Percentiles rank a stretch among this genome's conserved stretches.
phyloP scores from a whole-genome alignment of 2,113 vertebrate species.

The Polypterus bichir region DNA sequence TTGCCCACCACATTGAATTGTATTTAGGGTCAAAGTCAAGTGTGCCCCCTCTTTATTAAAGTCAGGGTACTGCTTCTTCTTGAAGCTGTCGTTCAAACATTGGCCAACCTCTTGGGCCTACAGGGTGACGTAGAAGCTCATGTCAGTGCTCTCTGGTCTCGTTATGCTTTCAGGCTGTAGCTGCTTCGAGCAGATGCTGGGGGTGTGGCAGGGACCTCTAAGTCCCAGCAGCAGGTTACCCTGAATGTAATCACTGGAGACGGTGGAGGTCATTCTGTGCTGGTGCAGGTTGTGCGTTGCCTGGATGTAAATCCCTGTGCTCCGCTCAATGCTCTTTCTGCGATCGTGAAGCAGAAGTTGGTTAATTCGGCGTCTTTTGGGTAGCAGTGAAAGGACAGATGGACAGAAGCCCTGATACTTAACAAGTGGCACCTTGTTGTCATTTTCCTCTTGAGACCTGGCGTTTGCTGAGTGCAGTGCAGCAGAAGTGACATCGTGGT shows the following conservation, averaged over 20 bases:
- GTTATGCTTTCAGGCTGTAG: neutral
- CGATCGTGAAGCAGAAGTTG: neutral
- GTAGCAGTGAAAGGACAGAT: neutral
- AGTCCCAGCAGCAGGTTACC: neutral
- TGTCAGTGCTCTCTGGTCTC: neutral
- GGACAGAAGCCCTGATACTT: too few relatives aligned
- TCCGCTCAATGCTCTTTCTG: neutral
- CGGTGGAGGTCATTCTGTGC: neutral
- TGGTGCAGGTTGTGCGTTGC: neutral
- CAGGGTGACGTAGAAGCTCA: conserved; percentile 3
- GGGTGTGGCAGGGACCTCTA: neutral
- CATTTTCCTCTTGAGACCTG: too few relatives aligned
- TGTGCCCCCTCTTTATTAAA: too few relatives aligned
- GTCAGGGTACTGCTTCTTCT: too few relatives aligned
- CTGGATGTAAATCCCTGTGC: neutral
- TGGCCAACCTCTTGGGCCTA: neutral
- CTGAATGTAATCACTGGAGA: neutral
- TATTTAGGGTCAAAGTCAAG: too few relatives aligned
- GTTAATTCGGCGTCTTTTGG: neutral
- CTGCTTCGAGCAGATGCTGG: neutral
- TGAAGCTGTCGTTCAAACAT: neutral
- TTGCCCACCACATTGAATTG: too few relatives aligned
- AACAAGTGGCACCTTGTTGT: too few relatives aligned
- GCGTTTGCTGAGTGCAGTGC: too few relatives aligned
- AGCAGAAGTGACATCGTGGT: too few relatives aligned